Percentiles rank a stretch among this genome's conserved stretches.
phyloP scores from a whole-genome alignment of 2,113 vertebrate species.

The Dinomys branickii region DNA sequence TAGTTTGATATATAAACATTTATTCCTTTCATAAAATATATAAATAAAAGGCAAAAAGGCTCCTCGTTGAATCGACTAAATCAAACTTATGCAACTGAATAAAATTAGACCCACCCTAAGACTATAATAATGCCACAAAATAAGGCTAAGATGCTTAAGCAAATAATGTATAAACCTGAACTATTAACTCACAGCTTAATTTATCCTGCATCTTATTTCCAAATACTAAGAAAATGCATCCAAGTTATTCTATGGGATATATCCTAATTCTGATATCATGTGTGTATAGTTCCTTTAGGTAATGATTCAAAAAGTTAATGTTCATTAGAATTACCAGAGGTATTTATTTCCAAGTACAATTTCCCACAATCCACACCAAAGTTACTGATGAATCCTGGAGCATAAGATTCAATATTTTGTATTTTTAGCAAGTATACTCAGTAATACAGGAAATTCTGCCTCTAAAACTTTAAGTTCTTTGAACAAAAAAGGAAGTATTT shows the following conservation, averaged over 20 bases:
- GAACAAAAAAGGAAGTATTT: neutral
- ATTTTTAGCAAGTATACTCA: neutral
- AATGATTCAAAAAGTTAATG: neutral
- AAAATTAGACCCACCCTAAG: neutral
- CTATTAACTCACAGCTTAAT: neutral
- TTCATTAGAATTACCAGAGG: neutral
- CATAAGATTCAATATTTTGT: slow-evolving; percentile 2
- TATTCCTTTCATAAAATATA: neutral
- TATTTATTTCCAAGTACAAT: neutral
- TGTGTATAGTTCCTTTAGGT: neutral
- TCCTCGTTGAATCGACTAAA: slow-evolving; percentile 11
- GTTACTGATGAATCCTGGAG: neutral
- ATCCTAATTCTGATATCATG: neutral
- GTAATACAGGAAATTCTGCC: neutral
- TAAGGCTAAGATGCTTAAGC: neutral
- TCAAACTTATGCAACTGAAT: neutral
- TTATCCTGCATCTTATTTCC: slow-evolving; percentile 23
- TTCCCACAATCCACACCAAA: slow-evolving; percentile 14
- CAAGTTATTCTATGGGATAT: neutral
- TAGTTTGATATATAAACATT: neutral
- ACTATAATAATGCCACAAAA: too few species aligned
- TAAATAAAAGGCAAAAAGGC: slow-evolving; percentile 25
- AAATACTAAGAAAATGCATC: neutral
- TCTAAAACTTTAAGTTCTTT: slow-evolving; percentile 42
- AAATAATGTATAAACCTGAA: neutral